Evolutionary conservation across 2,888 invertebrate genomes (phyloP).

Genomic region (Lasioglossum marginatum): DNA sequence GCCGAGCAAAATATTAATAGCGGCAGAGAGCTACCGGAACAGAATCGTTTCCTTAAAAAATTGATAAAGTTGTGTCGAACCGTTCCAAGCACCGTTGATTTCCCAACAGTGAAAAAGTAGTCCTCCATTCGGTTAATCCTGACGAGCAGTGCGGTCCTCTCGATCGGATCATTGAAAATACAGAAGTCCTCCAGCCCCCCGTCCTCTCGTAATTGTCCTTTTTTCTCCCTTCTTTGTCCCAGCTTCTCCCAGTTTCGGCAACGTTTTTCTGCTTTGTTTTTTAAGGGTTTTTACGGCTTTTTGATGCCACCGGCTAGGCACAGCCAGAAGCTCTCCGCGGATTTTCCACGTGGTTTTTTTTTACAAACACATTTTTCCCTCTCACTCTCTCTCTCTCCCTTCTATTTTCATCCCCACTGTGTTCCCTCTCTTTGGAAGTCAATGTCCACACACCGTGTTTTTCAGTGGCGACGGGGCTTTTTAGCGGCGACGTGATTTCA

Average conservation of each 20-base stretch:
- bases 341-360: neutral
- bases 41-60: neutral
- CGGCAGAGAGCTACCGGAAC: neutral
- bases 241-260: neutral
- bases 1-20: neutral
- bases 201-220: neutral
- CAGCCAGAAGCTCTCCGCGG: neutral
- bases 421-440: neutral
- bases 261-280: neutral
- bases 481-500: neutral
- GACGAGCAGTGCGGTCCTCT: neutral
- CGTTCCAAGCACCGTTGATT: neutral
- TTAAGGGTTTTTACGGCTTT: constrained; percentile 10
- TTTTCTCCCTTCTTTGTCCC: neutral
- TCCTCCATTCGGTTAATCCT: neutral
- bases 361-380: neutral
- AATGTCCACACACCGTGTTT: neutral
- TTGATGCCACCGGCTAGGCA: neutral
- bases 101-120: neutral
- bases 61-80: neutral
- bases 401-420: neutral
- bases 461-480: neutral
- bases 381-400: neutral
- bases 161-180: neutral
- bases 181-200: neutral